Percentiles rank a stretch among this genome's conserved stretches.
These are phyloP conservation scores for Ataeniobius toweri DNA, from an alignment of 2,797 vertebrate species.

Conservation along the genomic window DNA sequence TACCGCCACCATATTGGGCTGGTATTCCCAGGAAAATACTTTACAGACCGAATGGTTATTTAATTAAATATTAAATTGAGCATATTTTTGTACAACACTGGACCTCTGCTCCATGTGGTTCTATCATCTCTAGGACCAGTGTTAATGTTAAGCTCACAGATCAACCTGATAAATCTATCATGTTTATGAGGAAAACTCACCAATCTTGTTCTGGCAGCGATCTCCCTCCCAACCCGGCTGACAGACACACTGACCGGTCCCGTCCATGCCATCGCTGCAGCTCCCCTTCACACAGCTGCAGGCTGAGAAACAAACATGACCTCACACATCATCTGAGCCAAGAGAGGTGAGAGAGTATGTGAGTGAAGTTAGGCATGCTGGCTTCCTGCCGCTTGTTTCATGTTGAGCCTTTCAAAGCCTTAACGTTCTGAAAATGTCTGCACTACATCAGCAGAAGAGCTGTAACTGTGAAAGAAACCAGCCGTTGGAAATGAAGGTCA, in stretches of 20 bases:
- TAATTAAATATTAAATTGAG: no score
- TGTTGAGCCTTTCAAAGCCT: background rate
- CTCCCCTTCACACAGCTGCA: constrained; percentile 84
- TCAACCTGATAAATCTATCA: background rate
- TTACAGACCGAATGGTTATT: no score
- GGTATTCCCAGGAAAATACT: no score
- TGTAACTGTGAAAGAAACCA: background rate
- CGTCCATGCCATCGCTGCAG: constrained; percentile 86
- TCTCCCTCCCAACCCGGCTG: constrained; percentile 85
- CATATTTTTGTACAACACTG: no score
- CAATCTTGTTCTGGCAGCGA: constrained; percentile 81
- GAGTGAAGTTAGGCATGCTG: background rate
- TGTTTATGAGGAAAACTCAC: constrained; percentile 69
- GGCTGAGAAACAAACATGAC: constrained; percentile 67
- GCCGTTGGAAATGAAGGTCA: no score
- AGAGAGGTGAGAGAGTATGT: background rate
- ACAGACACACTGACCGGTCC: constrained; percentile 89
- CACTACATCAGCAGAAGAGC: background rate
- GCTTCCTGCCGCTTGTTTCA: background rate
- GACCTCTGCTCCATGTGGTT: no score
- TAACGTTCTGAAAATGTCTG: background rate
- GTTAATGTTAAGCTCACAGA: no score
- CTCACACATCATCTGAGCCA: background rate
- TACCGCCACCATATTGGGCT: no score
- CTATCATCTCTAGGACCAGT: no score